phyloP scores from a whole-genome alignment of 2,888 invertebrate genomes.

The Rutpela maculata region DNA sequence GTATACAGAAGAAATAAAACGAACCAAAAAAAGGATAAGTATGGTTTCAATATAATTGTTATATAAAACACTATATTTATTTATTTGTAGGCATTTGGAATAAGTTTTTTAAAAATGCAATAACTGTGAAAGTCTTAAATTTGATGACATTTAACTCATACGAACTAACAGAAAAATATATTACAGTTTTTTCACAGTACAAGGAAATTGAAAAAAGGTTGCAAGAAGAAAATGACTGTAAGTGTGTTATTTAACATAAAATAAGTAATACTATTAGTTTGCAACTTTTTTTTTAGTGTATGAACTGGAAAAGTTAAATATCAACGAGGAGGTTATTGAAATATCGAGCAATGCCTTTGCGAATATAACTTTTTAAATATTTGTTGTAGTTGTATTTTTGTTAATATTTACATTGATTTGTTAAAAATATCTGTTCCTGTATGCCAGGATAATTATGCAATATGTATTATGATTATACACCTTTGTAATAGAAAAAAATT shows the following conservation, averaged over 20 bases:
- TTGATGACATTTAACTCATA: conserved; percentile 62
- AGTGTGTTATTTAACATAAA: conserved; percentile 40
- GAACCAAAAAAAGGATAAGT: conserved; percentile 39
- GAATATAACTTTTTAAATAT: conserved; percentile 50
- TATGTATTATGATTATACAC: neutral
- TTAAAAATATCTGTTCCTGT: conserved; percentile 18
- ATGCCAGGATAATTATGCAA: neutral
- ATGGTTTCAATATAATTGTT: conserved; percentile 20
- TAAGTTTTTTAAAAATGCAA: conserved; percentile 52
- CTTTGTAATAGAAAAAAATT: neutral
- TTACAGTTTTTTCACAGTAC: conserved; percentile 62
- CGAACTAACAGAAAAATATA: conserved; percentile 63
- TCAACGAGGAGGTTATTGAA: conserved; percentile 58
- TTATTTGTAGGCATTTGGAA: conserved; percentile 54
- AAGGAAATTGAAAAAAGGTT: conserved; percentile 62
- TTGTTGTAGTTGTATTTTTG: neutral
- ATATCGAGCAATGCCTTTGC: conserved; percentile 52
- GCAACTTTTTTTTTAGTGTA: conserved; percentile 53
- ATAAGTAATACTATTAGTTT: conserved; percentile 4
- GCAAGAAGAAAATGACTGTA: conserved; percentile 50
- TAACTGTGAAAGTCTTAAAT: conserved; percentile 55
- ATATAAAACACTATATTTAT: neutral
- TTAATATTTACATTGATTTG: conserved; percentile 8
- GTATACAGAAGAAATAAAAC: conserved; percentile 51
- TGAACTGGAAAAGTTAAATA: conserved; percentile 56